phyloP scores from a whole-genome alignment of 1,140 invertebrate species.

The Procambarus clarkii region DNA sequence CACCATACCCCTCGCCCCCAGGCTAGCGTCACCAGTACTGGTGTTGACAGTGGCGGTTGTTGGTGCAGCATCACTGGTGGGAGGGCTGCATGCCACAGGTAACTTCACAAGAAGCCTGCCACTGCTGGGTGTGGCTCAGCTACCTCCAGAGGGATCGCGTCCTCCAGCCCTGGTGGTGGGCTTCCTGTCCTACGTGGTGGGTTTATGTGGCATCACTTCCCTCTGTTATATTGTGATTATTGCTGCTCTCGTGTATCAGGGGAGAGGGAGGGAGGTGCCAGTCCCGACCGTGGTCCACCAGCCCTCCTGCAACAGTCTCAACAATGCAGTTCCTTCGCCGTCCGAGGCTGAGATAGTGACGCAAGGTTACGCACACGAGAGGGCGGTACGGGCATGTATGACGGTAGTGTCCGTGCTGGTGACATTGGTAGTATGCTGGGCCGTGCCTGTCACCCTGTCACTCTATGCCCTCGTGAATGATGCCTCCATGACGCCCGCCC shows the following conservation, averaged over 20 bases:
- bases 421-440: slow-evolving; percentile 36
- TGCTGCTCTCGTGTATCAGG: background rate
- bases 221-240: background rate
- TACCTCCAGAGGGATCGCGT: background rate
- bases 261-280: background rate
- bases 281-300: no score
- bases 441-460: slow-evolving; percentile 13
- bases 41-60: slow-evolving; percentile 18
- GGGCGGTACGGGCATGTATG: slow-evolving; percentile 25
- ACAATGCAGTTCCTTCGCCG: background rate
- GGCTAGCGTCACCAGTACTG: background rate
- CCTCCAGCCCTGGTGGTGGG: background rate
- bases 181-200: background rate
- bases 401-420: slow-evolving; percentile 36
- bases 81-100: slow-evolving; percentile 26
- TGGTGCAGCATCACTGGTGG: background rate
- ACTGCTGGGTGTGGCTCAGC: background rate
- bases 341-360: background rate
- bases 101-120: background rate
- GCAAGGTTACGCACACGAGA: slow-evolving; percentile 2
- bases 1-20: background rate
- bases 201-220: background rate
- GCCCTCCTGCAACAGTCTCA: background rate
- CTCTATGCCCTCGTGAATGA: slow-evolving; percentile 12
- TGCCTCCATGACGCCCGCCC: background rate